Percentiles rank a stretch among this genome's conserved stretches.
Evolutionary conservation across 2,113 vertebrate genomes (phyloP).

Genomic region (Forbesichthys agassizii): DNA sequence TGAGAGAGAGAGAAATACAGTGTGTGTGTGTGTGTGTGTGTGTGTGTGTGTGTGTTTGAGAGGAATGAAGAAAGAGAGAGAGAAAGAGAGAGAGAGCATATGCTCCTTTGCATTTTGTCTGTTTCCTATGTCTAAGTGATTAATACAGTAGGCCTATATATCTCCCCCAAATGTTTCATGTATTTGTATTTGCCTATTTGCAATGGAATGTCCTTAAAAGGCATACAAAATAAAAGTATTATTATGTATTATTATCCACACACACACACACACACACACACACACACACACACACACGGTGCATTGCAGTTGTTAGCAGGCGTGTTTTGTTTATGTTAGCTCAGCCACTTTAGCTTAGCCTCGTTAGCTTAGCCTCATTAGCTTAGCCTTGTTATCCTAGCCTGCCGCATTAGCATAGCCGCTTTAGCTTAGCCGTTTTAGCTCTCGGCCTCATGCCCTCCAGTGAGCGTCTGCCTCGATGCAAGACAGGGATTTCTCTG

Average conservation of each 20-base stretch:
- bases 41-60: too few species aligned
- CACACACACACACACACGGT: constrained; percentile 2
- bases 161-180: background rate
- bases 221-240: background rate
- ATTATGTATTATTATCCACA: constrained; percentile 6
- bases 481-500: constrained; percentile 81
- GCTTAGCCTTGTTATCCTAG: constrained; percentile 75
- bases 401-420: constrained; percentile 46
- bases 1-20: too few species aligned
- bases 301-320: background rate
- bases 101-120: too few species aligned
- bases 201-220: too few species aligned
- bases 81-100: background rate
- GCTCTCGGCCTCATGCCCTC: constrained; percentile 43
- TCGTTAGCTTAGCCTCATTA: constrained; percentile 11
- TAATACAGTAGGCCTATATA: too few species aligned
- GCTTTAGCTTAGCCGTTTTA: constrained; percentile 71
- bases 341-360: background rate
- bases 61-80: background rate
- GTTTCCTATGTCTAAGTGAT: too few species aligned
- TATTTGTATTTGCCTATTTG: too few species aligned
- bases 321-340: constrained; percentile 38
- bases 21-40: too few species aligned
- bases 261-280: constrained; percentile 31
- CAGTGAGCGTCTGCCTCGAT: constrained; percentile 62